Evolutionary conservation across 2,113 vertebrate genomes (phyloP), one percentile per base, ranked within the genome.

Genomic region (Carassius carassius): DNA sequence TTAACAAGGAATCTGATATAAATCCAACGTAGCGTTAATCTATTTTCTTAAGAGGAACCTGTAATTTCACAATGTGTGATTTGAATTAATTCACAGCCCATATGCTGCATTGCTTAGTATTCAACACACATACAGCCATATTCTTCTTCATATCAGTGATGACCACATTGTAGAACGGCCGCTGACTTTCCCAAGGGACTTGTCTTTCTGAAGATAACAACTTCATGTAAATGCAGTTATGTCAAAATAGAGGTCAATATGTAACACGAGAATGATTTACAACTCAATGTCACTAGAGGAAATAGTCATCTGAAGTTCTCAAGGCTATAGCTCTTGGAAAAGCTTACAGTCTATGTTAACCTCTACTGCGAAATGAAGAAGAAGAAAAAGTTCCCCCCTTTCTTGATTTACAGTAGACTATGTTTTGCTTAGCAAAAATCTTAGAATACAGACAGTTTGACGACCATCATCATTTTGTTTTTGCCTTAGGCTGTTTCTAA

Each of bases 201-300:
- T 12, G n/a, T 35, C 62, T 81, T 35, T 81, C 79, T 69, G 44
- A 51, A 67, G 44, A 81, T 81, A 69, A 81, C 79, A 69, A 44
- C 44, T 81, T 69, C 44, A 69, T 69, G 79, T 81, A 69, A 81
- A 81, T 69, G 44, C 79, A 81, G 44, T 81, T 65, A 67, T 17
- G 60, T 81, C 62, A 69, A 81, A 81, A 69, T 80, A 80, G 78
- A 80, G 78, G 78, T 80, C 78, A 80, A 80, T 69, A 69, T 81
- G 25, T 69, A 69, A 81, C 63, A 81, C 6, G 25, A 69, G 79
- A 69, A 69, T 54, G 79, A 81, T 81, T 81, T 81, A 81, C 78
- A 81, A 69, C 62, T 81, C 44, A 54, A 54, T 69, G 79, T 69
- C 63, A n/a, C 16, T 35, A 51, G 4, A 80, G 37, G 32, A 37